Evolutionary conservation across 2,113 vertebrate species (phyloP).

Genomic region (Echinops telfairi): DNA sequence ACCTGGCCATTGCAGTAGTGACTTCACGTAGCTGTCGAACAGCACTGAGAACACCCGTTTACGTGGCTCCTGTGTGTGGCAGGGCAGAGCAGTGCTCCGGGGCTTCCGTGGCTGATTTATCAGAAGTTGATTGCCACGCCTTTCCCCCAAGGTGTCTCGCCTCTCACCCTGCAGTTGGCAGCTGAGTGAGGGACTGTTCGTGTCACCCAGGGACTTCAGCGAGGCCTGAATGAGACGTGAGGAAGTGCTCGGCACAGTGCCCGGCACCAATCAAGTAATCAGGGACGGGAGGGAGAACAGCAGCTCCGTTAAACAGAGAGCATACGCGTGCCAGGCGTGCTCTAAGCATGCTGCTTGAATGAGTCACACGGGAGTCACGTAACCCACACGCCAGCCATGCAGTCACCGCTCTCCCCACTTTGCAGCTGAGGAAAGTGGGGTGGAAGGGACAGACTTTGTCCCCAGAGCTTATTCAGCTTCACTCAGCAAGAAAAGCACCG

Average conservation of each 20-base stretch:
- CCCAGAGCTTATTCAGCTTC: background rate
- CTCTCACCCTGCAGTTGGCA: background rate
- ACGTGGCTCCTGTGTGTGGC: background rate
- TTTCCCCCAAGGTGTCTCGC: background rate
- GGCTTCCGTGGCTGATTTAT: background rate
- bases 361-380: background rate
- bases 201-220: background rate
- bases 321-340: background rate
- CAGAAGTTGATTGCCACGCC: background rate
- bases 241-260: background rate
- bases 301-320: background rate
- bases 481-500: background rate
- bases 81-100: background rate
- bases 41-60: background rate
- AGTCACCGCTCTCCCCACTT: background rate
- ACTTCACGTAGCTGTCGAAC: background rate
- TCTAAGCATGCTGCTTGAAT: background rate
- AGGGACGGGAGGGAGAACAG: background rate
- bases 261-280: background rate
- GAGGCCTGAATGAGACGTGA: background rate
- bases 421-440: background rate
- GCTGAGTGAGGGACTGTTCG: too few relatives aligned
- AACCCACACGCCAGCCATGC: background rate
- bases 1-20: background rate
- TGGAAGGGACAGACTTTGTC: background rate